Evolutionary conservation across 2,888 invertebrate genomes (phyloP).

Genomic region (Pseudolycoriella hygida): DNA sequence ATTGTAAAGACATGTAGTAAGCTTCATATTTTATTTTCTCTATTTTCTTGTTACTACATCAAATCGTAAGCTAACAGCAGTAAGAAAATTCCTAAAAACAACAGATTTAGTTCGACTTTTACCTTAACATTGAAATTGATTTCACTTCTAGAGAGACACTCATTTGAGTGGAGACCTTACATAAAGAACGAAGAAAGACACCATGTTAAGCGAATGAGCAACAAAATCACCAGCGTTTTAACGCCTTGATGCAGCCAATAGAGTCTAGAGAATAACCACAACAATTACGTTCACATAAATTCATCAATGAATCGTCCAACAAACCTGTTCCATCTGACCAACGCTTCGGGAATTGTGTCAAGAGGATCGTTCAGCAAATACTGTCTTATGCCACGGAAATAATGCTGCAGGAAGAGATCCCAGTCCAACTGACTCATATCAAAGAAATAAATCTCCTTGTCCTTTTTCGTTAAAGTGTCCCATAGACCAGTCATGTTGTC

Average conservation of each 20-base stretch:
- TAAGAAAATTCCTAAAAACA: too few relatives aligned
- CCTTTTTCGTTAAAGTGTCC: constrained; percentile 35
- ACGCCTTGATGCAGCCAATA: constrained; percentile 31
- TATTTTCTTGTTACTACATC: too few relatives aligned
- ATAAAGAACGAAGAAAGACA: constrained; percentile 11
- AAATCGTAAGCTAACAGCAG: too few relatives aligned
- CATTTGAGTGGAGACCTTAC: not conserved
- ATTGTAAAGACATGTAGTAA: too few relatives aligned
- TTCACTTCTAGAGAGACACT: too few relatives aligned
- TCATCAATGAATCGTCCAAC: too few relatives aligned
- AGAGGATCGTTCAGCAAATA: constrained; percentile 67
- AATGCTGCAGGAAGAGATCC: constrained; percentile 47
- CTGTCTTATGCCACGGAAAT: constrained; percentile 51
- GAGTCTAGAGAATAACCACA: constrained; percentile 26
- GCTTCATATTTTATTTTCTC: too few relatives aligned
- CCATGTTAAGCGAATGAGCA: constrained; percentile 15
- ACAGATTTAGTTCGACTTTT: too few relatives aligned
- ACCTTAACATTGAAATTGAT: too few relatives aligned
- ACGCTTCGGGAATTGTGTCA: constrained; percentile 51
- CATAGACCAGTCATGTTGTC: constrained; percentile 40
- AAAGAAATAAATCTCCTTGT: constrained; percentile 49
- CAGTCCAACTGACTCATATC: constrained; percentile 55
- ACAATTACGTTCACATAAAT: constrained; percentile 3
- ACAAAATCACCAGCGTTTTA: constrained; percentile 21
- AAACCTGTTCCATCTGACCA: constrained; percentile 38